Percentiles rank a stretch among this genome's conserved stretches.
phyloP scores from a whole-genome alignment of 2,113 vertebrate genomes.

The Laticauda colubrina region DNA sequence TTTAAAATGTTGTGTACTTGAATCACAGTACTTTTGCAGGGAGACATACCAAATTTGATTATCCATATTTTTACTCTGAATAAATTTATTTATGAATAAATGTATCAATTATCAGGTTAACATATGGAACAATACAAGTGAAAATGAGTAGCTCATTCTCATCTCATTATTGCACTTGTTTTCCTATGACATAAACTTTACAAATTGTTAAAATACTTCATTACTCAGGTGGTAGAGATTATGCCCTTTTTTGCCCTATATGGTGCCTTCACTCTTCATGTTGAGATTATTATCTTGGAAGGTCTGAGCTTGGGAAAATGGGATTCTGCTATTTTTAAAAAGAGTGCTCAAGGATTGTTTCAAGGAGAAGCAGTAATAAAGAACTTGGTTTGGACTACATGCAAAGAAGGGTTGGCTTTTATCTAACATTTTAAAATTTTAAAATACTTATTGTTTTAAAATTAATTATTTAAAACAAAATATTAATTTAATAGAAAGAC shows the following conservation, averaged over 20 bases:
- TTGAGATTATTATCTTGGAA: not conserved
- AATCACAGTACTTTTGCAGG: conserved; percentile 57
- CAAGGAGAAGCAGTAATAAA: not conserved
- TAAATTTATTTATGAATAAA: conserved; percentile 71
- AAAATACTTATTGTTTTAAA: not conserved
- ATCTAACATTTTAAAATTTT: not conserved
- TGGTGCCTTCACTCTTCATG: not conserved
- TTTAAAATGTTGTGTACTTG: conserved; percentile 40
- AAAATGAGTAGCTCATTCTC: conserved; percentile 56
- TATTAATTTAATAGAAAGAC: not conserved
- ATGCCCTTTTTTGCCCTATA: not conserved
- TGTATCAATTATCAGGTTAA: conserved; percentile 64
- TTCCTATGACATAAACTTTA: conserved; percentile 39
- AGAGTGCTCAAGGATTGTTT: not conserved
- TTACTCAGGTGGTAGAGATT: not conserved
- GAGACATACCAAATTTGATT: conserved; percentile 50
- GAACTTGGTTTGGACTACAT: not conserved
- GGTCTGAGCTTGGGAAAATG: not conserved
- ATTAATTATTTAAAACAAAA: not conserved
- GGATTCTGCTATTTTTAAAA: not conserved
- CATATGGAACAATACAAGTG: conserved; percentile 68
- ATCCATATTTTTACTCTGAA: conserved; percentile 70
- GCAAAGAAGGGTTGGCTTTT: not conserved
- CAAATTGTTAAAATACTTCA: not conserved
- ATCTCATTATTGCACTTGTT: conserved; percentile 32